Evolutionary conservation across 2,888 invertebrate species (phyloP).

Genomic region (Epistrophe eligans): DNA sequence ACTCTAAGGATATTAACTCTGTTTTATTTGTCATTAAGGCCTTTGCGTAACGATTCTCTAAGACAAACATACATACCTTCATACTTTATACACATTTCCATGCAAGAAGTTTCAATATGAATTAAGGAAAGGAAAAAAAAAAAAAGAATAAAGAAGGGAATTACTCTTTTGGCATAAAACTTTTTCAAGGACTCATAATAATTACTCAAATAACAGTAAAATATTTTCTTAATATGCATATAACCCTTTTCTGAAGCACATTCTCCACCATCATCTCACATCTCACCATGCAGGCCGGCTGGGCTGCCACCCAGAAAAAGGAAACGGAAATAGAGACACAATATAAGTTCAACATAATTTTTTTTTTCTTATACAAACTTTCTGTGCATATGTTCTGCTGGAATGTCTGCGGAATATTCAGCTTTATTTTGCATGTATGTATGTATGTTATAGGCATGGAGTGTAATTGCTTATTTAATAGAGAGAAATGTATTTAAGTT

Average conservation of each 20-base stretch:
- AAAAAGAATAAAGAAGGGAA: not conserved
- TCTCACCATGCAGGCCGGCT: fast-evolving
- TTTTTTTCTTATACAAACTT: conserved; percentile 40
- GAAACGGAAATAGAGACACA: conserved; percentile 67
- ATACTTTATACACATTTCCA: not conserved
- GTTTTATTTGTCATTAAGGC: conserved; percentile 27
- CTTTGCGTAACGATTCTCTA: not conserved
- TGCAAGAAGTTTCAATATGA: not conserved
- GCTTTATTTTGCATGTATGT: conserved; percentile 3
- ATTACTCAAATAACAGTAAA: conserved; percentile 64
- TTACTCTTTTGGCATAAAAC: conserved; percentile 19
- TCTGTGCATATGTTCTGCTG: conserved; percentile 4
- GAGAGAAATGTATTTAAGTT: conserved; percentile 57
- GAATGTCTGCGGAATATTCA: conserved; percentile 11
- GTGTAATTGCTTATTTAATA: conserved; percentile 63
- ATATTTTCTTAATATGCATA: conserved; percentile 8
- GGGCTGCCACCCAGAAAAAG: not conserved
- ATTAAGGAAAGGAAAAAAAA: not conserved
- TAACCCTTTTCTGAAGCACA: conserved; percentile 3
- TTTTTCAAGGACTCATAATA: conserved; percentile 51
- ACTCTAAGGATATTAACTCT: conserved; percentile 23
- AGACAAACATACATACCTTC: not conserved
- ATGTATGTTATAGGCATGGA: not conserved
- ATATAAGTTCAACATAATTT: conserved; percentile 52
- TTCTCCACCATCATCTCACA: too few relatives aligned